Conservation (phyloP, 2,888 invertebrate genomes). For the Thera britannica region DNA sequence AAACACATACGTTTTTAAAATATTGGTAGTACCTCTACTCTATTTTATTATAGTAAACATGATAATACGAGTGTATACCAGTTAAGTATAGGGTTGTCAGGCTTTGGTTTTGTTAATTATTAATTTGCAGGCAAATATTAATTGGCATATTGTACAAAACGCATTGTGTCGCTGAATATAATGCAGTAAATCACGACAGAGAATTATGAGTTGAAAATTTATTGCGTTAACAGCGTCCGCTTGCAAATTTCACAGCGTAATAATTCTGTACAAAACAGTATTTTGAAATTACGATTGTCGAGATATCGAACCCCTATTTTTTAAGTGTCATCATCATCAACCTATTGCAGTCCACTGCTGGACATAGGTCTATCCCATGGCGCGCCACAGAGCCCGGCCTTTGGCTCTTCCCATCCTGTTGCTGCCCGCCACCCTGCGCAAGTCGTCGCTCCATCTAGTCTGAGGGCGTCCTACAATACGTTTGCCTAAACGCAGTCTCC, state of each 20-base stretch:
- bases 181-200: slow-evolving; percentile 72
- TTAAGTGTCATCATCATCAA: no score
- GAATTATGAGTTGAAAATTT: slow-evolving; percentile 80
- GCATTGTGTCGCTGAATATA: slow-evolving; percentile 62
- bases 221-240: slow-evolving; percentile 69
- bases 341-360: no score
- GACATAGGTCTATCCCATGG: no score
- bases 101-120: slow-evolving; percentile 42
- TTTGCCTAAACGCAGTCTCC: no score
- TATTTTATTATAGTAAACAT: background rate
- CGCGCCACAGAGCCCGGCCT: no score
- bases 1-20: no score
- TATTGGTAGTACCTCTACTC: background rate
- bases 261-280: slow-evolving; percentile 68
- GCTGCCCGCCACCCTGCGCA: no score
- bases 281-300: slow-evolving; percentile 50
- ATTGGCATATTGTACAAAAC: slow-evolving; percentile 68
- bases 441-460: no score
- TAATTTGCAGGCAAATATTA: slow-evolving; percentile 52
- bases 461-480: no score
- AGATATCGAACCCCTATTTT: no score
- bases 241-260: slow-evolving; percentile 74
- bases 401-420: no score
- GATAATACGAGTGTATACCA: background rate
- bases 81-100: background rate